Evolutionary conservation across 2,888 invertebrate genomes (phyloP).

Genomic region (Stenurella melanura): DNA sequence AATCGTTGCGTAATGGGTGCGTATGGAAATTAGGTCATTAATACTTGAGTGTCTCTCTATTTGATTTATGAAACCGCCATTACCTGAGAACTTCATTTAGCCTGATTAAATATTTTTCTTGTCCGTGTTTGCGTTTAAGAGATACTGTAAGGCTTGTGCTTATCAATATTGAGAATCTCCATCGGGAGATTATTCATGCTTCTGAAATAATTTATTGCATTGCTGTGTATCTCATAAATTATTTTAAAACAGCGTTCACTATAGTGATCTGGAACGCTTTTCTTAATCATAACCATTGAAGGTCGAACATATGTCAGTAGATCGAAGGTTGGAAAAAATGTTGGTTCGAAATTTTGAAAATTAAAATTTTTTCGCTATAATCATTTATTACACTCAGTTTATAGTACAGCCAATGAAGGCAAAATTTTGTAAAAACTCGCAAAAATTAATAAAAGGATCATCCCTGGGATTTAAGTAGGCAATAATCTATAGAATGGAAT

Average conservation of each 20-base stretch:
- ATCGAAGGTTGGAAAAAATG: too few species aligned
- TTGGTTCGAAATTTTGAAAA: too few species aligned
- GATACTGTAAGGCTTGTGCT: slow-evolving; percentile 46
- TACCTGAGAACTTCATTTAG: slow-evolving; percentile 62
- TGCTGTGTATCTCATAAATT: not conserved
- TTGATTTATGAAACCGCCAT: slow-evolving; percentile 62
- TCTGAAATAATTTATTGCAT: slow-evolving; percentile 35
- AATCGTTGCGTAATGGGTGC: slow-evolving; percentile 68
- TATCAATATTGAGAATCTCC: slow-evolving; percentile 37
- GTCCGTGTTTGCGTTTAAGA: slow-evolving; percentile 47
- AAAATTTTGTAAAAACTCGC: too few species aligned
- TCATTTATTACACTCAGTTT: too few species aligned
- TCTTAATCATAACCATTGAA: too few species aligned
- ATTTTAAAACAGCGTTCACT: not conserved
- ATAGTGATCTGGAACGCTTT: too few species aligned
- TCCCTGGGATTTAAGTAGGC: too few species aligned
- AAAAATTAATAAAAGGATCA: too few species aligned
- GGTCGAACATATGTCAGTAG: too few species aligned
- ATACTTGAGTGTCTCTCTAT: slow-evolving; percentile 60
- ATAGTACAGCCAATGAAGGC: too few species aligned
- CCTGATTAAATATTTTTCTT: slow-evolving; percentile 62
- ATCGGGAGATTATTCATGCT: slow-evolving; percentile 20
- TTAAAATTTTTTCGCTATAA: too few species aligned
- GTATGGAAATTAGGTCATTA: slow-evolving; percentile 68
- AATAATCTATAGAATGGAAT: too few species aligned